phyloP scores from a whole-genome alignment of 1,140 invertebrate species.

The Phocides pigmalion region DNA sequence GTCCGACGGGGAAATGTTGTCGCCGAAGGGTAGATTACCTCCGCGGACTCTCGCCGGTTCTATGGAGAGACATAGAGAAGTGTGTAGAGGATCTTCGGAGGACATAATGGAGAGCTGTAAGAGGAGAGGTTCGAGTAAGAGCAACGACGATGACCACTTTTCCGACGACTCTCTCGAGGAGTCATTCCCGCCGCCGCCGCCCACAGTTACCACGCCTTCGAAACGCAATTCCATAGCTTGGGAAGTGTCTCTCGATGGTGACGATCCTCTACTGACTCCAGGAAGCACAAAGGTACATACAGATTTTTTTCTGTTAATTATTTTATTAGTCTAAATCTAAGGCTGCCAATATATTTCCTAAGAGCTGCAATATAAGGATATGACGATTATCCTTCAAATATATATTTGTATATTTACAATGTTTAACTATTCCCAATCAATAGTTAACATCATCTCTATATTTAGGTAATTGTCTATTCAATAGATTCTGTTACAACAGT shows the following conservation, averaged over 20 bases:
- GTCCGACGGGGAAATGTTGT: constrained; percentile 79
- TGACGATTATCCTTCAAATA: too few species aligned
- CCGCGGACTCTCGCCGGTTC: constrained; percentile 88
- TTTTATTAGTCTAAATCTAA: too few species aligned
- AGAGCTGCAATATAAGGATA: too few species aligned
- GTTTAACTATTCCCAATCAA: too few species aligned
- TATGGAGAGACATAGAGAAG: constrained; percentile 90
- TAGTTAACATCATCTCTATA: too few species aligned
- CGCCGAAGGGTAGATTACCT: constrained; percentile 85
- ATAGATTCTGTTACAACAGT: too few species aligned
- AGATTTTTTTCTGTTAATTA: not conserved
- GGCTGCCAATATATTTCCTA: too few species aligned
- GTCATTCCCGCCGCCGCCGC: constrained; percentile 85
- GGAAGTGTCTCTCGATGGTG: constrained; percentile 90
- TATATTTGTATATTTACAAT: too few species aligned
- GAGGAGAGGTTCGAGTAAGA: constrained; percentile 69
- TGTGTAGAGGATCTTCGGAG: constrained; percentile 85
- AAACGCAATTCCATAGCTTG: constrained; percentile 92
- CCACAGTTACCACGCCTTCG: constrained; percentile 83
- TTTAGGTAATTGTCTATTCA: too few species aligned
- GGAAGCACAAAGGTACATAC: constrained; percentile 88
- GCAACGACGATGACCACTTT: constrained; percentile 89
- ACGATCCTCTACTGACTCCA: constrained; percentile 87
- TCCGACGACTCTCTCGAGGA: constrained; percentile 93
- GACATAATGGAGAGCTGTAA: constrained; percentile 67